Evolutionary conservation across 2,888 invertebrate species (phyloP).

Genomic region (Drosophila mettleri): DNA sequence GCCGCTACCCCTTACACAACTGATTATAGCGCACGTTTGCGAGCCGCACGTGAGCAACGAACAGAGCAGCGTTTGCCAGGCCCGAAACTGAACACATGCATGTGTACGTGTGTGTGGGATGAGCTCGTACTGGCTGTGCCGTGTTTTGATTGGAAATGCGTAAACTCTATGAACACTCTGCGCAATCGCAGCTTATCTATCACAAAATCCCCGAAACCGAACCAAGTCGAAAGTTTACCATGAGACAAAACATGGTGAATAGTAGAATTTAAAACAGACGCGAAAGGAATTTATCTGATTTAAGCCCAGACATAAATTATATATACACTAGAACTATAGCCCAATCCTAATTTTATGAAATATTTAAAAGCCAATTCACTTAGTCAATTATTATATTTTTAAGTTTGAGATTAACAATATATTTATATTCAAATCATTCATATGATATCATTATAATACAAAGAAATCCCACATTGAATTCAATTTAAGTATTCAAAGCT

Average conservation of each 20-base stretch:
- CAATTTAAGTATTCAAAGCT: background rate
- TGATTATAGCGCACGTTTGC: slow-evolving; percentile 55
- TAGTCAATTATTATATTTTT: background rate
- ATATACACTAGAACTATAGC: background rate
- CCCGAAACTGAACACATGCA: slow-evolving; percentile 27
- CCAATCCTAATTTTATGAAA: no score
- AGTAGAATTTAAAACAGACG: background rate
- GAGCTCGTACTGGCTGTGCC: slow-evolving; percentile 19
- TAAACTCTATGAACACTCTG: slow-evolving; percentile 35
- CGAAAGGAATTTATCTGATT: background rate
- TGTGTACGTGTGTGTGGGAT: slow-evolving; percentile 4
- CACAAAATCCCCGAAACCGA: background rate
- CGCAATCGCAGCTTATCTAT: slow-evolving; percentile 47
- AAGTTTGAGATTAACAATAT: background rate
- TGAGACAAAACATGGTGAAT: background rate
- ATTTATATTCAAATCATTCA: background rate
- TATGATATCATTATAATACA: background rate
- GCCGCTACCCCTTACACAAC: slow-evolving; percentile 19
- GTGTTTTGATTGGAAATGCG: slow-evolving; percentile 63
- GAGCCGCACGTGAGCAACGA: slow-evolving; percentile 59
- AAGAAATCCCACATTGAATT: no score
- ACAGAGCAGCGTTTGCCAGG: slow-evolving; percentile 22
- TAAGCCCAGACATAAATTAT: background rate
- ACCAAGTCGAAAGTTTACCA: background rate
- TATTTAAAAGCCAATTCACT: background rate